Evolutionary conservation across 2,797 vertebrate species (phyloP), one percentile per base, ranked within the genome.

Genomic region (Oceanodroma leucorhoa): DNA sequence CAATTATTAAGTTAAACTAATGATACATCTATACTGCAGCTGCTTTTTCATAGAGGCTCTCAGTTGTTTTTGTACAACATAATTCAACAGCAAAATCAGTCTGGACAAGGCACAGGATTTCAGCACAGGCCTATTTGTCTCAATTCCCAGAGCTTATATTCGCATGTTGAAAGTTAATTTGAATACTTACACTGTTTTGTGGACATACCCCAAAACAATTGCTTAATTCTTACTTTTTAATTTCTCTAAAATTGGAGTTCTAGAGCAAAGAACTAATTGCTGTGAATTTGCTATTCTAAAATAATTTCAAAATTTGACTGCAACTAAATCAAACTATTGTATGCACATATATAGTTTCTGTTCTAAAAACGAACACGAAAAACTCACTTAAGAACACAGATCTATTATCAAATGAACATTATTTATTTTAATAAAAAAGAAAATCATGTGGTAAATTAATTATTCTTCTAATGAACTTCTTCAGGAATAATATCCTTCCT

Each of bases 1-100:
- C 29, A 83, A 71, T 69, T 81, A 66, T 19, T 38, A 90, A 75
- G 18, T 86, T 64, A 61, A 84, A 92, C 38, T 46, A 76, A 90
- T 54, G 10, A 43, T n/a, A 67, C 0, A 0, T 64, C 77, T 71
- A 34, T 41, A 57, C 7, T 2, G 8, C 38, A 71, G 50, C 16
- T 67, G 14, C 13, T n/a, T 84, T 71, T 71, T 61, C 54, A 78
- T 3, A 87, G 38, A 90, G 36, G 41, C 18, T 30, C 27, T 85
- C 40, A 26, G 11, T 0, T 36, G 14, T 19, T 76, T 70, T 82
- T 69, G 20, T 32, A 72, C 38, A 89, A 82, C 23, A 24, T 15
- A 69, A 78, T 38, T 78, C 53, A 79, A 71, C 18, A 78, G 61
- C 29, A 86, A 78, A 75, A 88, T 78, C 41, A 73, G 20, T 30